phyloP scores from a whole-genome alignment of 1,140 invertebrate species.

The Drosophila guanche region DNA sequence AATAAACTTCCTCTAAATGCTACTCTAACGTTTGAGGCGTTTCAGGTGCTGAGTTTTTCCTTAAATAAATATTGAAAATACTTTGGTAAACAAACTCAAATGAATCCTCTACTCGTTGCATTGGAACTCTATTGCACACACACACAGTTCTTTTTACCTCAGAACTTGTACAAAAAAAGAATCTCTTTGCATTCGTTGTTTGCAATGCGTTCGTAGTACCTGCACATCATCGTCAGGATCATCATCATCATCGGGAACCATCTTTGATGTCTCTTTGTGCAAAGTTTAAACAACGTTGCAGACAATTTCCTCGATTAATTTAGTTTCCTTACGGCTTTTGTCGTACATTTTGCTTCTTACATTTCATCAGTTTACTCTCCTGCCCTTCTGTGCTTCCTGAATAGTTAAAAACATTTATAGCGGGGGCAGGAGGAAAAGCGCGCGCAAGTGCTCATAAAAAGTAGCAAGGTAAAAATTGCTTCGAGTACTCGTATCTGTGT shows the following conservation, averaged over 20 bases:
- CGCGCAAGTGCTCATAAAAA: conserved; percentile 77
- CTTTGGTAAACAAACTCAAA: conserved; percentile 28
- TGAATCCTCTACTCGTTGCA: conserved; percentile 13
- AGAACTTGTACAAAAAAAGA: conserved; percentile 55
- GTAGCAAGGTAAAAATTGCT: conserved; percentile 52
- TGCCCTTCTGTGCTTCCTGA: conserved; percentile 7
- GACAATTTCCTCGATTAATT: conserved; percentile 82
- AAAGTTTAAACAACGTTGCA: conserved; percentile 77
- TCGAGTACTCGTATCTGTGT: conserved; percentile 2
- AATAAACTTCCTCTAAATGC: no score
- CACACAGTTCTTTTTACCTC: conserved; percentile 49
- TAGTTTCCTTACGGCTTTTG: conserved; percentile 74
- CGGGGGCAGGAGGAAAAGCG: conserved; percentile 52
- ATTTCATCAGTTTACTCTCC: conserved; percentile 59
- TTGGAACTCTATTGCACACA: conserved; percentile 65
- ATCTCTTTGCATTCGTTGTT: conserved; percentile 49
- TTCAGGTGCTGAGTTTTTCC: conserved; percentile 14
- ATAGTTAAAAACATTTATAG: conserved; percentile 74
- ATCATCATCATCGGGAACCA: conserved; percentile 15
- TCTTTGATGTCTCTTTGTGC: conserved; percentile 59
- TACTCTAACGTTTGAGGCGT: conserved; percentile 12
- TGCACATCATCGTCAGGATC: conserved; percentile 23
- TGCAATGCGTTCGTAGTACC: conserved; percentile 37
- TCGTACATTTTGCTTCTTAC: conserved; percentile 60
- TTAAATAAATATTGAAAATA: conserved; percentile 25